Evolutionary conservation across 2,797 vertebrate species (phyloP).

Genomic region (Muraenolepis orangiensis): DNA sequence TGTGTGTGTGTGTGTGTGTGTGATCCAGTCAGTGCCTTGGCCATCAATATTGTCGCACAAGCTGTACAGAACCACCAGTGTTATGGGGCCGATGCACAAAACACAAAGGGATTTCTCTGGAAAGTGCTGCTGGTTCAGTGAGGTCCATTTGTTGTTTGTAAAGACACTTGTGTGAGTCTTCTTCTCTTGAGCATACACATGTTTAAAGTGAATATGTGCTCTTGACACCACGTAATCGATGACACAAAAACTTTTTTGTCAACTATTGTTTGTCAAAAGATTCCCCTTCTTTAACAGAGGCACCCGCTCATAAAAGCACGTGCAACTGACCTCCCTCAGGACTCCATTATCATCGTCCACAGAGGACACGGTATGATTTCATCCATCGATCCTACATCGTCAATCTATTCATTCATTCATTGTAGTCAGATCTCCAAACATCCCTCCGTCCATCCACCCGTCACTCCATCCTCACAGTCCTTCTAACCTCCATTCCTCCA

Average conservation of each 20-base stretch:
- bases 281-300: not conserved
- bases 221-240: not conserved
- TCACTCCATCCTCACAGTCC: not conserved
- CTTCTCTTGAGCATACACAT: not conserved
- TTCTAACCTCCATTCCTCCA: not conserved
- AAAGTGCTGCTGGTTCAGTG: not conserved
- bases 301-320: not conserved
- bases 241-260: too few relatives aligned
- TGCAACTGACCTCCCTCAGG: not conserved
- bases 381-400: not conserved
- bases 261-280: not conserved
- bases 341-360: slow-evolving; percentile 2
- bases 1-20: not conserved
- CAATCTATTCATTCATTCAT: not conserved
- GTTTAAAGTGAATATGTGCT: not conserved
- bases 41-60: not conserved
- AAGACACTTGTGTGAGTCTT: not conserved
- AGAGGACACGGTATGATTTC: not conserved
- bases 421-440: not conserved
- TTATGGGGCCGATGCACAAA: not conserved
- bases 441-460: not conserved
- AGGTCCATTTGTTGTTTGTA: not conserved
- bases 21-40: not conserved
- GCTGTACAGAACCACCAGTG: not conserved
- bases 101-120: not conserved